Percentiles rank a stretch among this genome's conserved stretches.
phyloP scores from a whole-genome alignment of 2,113 vertebrate genomes.

The Pardalotus punctatus region DNA sequence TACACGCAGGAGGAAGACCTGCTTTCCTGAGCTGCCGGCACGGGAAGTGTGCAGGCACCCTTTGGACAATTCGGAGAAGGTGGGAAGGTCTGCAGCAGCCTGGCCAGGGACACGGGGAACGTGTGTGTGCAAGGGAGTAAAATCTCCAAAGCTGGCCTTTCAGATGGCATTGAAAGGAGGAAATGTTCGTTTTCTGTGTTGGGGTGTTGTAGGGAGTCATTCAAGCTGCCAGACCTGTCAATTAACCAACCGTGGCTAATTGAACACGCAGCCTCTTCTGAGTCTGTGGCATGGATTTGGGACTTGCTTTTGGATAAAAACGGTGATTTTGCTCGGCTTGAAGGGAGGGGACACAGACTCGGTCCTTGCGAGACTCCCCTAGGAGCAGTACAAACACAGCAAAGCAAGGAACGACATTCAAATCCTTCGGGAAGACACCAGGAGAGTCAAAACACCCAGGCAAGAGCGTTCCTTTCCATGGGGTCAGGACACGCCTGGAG shows the following conservation, averaged over 20 bases:
- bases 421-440: background rate
- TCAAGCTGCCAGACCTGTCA: no score
- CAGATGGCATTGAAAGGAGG: accelerated
- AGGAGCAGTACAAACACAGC: background rate
- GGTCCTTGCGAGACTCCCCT: background rate
- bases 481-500: background rate
- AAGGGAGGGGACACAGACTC: background rate
- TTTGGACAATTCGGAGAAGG: background rate
- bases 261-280: background rate
- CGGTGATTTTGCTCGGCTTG: accelerated
- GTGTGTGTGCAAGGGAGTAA: background rate
- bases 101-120: accelerated
- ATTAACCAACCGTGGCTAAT: background rate
- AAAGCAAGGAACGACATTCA: background rate
- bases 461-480: background rate
- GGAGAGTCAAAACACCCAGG: background rate
- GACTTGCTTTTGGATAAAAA: background rate
- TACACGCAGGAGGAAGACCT: background rate
- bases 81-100: background rate
- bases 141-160: background rate
- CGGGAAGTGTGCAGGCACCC: background rate
- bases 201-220: background rate
- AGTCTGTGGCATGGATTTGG: background rate
- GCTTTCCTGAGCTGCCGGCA: background rate
- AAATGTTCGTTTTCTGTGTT: accelerated